Evolutionary conservation across 2,113 vertebrate genomes (phyloP), one percentile per base, ranked within the genome.

Genomic region (Irena cyanogastra): DNA sequence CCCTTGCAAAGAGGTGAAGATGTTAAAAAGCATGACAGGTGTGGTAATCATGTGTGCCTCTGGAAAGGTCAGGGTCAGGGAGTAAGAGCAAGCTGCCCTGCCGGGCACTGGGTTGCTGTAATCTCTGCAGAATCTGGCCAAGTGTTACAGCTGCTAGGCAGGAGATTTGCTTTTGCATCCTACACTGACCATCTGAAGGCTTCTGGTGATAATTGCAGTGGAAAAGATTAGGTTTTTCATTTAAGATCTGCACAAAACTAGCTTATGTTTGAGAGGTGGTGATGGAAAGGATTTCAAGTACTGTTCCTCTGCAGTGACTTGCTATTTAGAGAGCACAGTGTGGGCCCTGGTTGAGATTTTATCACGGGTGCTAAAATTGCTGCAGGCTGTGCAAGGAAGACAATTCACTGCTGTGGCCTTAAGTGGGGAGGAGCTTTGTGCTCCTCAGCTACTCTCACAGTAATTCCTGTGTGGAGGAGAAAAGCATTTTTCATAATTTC

Each of bases 21-120:
- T 63, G 33, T 13, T 12, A 13, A 75, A 91, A 84, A 49, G 20
- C 16, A 2, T 16, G 35, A 33, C 78, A 69, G 42, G 63, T 45
- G 59, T 74, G 76, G 31, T 6, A 53, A 37, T 33, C 1, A 0
- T 30, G 27, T 13, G 45, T 42, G 24, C 31, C 27, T 76, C 54
- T 89, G 54, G 47, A 35, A 81, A 57, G 41, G 57, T 66, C 50
- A 49, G 28, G 41, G 8, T 22, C 45, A 63, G 44, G 21, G 39
- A 72, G 5, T 24, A n/a, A 37, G 47, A 70, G 35, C 16, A 68
- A 60, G 30, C 70, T 93, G 50, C 60, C 33, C 9, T 45, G 47
- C 16, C 1, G 8, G 35, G 30, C 30, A 4, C 17, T 53, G 0
- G 0, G 14, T 77, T 91, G 39, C 50, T 70, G 42, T 66, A 41